These are phyloP conservation scores for Xyliphius kryptos DNA, from an alignment of 2,113 vertebrate species.

Conservation along the genomic window DNA sequence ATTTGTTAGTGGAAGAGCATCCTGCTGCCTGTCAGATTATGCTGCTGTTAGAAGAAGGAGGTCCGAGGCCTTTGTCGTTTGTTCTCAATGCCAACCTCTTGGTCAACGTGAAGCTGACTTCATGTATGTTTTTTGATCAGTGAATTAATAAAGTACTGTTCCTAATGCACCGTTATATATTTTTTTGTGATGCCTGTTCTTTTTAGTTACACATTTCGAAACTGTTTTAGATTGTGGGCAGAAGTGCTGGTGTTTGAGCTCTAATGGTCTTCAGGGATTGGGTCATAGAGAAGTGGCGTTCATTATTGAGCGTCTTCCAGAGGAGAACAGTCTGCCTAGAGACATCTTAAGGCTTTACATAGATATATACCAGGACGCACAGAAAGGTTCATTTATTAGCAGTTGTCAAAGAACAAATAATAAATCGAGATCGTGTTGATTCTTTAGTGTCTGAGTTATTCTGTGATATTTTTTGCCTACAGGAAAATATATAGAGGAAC, in stretches of 20 bases:
- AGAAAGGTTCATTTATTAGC: too few relatives aligned
- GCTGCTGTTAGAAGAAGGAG: constrained; percentile 72
- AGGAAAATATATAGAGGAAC: constrained; percentile 82
- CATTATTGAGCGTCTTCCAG: constrained; percentile 76
- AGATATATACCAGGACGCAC: constrained; percentile 83
- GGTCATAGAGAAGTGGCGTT: constrained; percentile 89
- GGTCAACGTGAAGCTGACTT: constrained; percentile 79
- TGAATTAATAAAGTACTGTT: neutral
- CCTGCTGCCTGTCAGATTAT: constrained; percentile 73
- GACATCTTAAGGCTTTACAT: constrained; percentile 83
- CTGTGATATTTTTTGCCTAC: too few relatives aligned
- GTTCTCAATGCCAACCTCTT: constrained; percentile 89
- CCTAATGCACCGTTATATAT: neutral
- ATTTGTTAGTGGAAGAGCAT: constrained; percentile 71
- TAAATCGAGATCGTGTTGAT: too few relatives aligned
- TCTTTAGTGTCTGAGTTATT: too few relatives aligned
- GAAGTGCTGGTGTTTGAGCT: constrained; percentile 89
- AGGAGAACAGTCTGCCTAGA: constrained; percentile 77
- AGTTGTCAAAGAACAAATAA: too few relatives aligned
- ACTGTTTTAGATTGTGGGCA: constrained; percentile 69
- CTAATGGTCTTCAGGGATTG: constrained; percentile 83
- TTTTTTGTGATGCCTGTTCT: too few relatives aligned
- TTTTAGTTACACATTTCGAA: too few relatives aligned
- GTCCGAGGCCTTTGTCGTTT: constrained; percentile 75
- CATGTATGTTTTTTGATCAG: constrained; percentile 66